Base-by-base conservation (phyloP, 1,140 invertebrate genomes). In the Paracyclopina nana region DNA sequence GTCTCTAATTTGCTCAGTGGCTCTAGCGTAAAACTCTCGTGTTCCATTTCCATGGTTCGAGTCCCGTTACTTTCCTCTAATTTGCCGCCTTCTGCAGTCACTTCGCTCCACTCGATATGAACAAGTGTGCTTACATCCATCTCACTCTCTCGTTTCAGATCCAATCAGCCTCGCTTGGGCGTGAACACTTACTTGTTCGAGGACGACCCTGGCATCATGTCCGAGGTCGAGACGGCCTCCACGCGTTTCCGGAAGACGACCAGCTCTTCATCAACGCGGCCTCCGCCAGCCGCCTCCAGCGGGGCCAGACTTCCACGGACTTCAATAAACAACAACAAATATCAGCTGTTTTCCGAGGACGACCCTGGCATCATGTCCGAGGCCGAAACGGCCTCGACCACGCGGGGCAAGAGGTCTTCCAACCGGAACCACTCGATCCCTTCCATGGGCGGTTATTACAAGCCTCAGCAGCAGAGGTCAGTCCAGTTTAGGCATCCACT, bases 281-380 rank as follows among this genome's bases (percentile, higher is more conserved):
- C n/a, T n/a, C n/a, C n/a, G n/a, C n/a, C n/a, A n/a, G n/a, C n/a
- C n/a, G n/a, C n/a, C n/a, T n/a, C n/a, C n/a, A n/a, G n/a, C n/a
- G n/a, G n/a, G n/a, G n/a, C n/a, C n/a, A n/a, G n/a, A n/a, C n/a
- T n/a, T n/a, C n/a, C n/a, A n/a, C n/a, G n/a, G n/a, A n/a, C n/a
- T n/a, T n/a, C n/a, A n/a, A n/a, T n/a, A n/a, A 31, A 14, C 14
- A 31, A 38, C 34, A 38, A 38, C 34, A 38, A 38, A 20, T 20
- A 38, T 38, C 14, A 38, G n/a, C 8, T 38, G 3, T 38, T 38
- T 20, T 38, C 34, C 4, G 87, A 92, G 60, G 87, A 94, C 58
- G 87, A 94, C 65, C 85, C 86, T 1, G 88, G 87, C 1, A 92
- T 94, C 60, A 92, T 95, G 88, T 92, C 86, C 1, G 88, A 95